phyloP scores from a whole-genome alignment of 2,797 vertebrate species.

The Glyptemys insculpta region DNA sequence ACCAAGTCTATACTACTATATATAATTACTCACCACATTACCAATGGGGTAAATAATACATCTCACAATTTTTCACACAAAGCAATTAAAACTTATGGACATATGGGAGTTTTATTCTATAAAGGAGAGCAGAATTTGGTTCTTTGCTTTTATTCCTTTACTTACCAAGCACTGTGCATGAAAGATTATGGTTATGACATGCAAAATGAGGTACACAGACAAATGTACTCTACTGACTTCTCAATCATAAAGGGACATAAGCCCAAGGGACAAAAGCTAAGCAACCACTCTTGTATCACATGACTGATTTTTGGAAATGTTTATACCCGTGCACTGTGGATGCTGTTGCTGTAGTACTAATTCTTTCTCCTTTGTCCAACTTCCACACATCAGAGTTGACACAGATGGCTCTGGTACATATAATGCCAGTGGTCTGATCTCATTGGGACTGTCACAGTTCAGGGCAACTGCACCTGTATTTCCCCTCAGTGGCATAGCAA shows the following conservation, averaged over 20 bases:
- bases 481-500: neutral
- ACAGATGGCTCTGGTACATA: neutral
- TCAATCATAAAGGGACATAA: neutral
- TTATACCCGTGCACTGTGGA: rapidly evolving
- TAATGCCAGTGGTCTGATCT: neutral
- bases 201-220: neutral
- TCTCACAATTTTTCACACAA: neutral
- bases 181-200: neutral
- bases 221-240: neutral
- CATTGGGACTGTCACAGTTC: neutral
- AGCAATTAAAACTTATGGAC: neutral
- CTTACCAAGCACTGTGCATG: neutral
- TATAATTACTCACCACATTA: neutral
- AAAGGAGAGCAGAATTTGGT: neutral
- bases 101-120: neutral
- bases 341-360: neutral
- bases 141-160: neutral
- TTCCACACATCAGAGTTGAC: neutral
- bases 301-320: neutral
- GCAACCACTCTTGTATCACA: neutral
- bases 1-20: too few relatives aligned
- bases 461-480: neutral
- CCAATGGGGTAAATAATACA: neutral
- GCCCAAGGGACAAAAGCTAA: neutral
- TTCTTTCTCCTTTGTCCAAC: neutral